Evolutionary conservation across 2,888 invertebrate species (phyloP).

Genomic region (Lutraria lutraria): DNA sequence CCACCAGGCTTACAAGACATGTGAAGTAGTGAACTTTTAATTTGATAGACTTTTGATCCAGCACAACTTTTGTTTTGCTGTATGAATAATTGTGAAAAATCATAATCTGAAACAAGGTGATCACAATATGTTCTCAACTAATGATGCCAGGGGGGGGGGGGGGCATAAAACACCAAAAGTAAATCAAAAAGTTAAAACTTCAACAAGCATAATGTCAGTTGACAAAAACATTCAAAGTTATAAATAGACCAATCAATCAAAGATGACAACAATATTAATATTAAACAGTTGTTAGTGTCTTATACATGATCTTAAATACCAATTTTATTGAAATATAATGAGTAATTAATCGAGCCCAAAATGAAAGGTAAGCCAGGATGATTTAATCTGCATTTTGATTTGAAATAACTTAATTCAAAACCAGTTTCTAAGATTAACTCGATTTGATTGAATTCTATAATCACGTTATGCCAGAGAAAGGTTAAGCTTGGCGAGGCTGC

Average conservation of each 20-base stretch:
- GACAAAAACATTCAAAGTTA: neutral
- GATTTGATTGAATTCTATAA: slow-evolving; percentile 6
- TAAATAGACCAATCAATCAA: slow-evolving; percentile 10
- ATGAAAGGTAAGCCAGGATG: neutral
- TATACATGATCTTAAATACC: slow-evolving; percentile 2
- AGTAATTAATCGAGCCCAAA: neutral
- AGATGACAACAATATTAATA: slow-evolving; percentile 26
- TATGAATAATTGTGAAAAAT: too few species aligned
- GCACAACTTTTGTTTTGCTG: too few species aligned
- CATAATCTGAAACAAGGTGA: too few species aligned
- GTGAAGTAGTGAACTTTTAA: too few species aligned
- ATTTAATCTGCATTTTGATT: neutral
- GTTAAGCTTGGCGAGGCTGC: neutral
- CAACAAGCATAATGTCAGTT: neutral
- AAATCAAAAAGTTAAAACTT: neutral
- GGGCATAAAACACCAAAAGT: too few species aligned
- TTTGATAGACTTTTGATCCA: too few species aligned
- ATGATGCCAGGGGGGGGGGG: too few species aligned
- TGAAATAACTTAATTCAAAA: neutral
- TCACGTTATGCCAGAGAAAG: neutral
- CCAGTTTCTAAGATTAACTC: neutral
- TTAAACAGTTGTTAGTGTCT: slow-evolving; percentile 10
- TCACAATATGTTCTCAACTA: too few species aligned
- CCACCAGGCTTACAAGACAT: too few species aligned
- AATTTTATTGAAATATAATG: slow-evolving; percentile 22